Base-by-base conservation (phyloP, 2,888 invertebrate genomes). In the Pemphredon lugubris region DNA sequence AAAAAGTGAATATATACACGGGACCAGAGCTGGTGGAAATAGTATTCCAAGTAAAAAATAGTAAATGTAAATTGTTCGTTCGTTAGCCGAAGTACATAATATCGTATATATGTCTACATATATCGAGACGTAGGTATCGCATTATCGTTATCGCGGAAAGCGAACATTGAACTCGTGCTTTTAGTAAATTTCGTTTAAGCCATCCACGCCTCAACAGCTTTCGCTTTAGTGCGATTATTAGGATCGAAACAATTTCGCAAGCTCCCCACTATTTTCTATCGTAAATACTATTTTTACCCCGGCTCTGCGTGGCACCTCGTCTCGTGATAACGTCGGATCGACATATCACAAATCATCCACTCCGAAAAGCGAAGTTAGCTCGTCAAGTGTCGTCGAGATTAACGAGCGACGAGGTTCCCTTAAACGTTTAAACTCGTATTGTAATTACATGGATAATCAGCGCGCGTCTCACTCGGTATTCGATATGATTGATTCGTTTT, bases 401-500 rank as follows among this genome's bases (percentile, higher is more conserved):
- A 4, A 4, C 20, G 2, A n/a, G 20, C 40, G 20, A 53, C 70
- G 58, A 44, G 65, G 16, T 21, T 32, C 20, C 61, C 53, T 50
- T 44, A n/a, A n/a, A 54, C 30, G 53, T 71, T 72, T 54, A 64
- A 65, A 55, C 32, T 30, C 26, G 40, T 60, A 51, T 57, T 37
- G 54, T 67, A 57, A 13, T 67, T 42, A 51, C n/a, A n/a, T 30
- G 23, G 51, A 65, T 23, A 48, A 69, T 65, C 66, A 69, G 64
- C 80, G 73, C 70, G 63, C 59, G 57, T 73, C 74, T 81, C 70
- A 68, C 78, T 74, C 72, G 44, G 55, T 70, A 72, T 63, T 78
- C 76, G 78, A 81, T 81, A 81, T 81, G 81, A 74, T 81, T 78
- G 66, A 80, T 76, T 81, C 76, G 67, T 69, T 55, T 20, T 26